Conservation (phyloP, 2,888 invertebrate genomes). For the Melolontha melolontha region DNA sequence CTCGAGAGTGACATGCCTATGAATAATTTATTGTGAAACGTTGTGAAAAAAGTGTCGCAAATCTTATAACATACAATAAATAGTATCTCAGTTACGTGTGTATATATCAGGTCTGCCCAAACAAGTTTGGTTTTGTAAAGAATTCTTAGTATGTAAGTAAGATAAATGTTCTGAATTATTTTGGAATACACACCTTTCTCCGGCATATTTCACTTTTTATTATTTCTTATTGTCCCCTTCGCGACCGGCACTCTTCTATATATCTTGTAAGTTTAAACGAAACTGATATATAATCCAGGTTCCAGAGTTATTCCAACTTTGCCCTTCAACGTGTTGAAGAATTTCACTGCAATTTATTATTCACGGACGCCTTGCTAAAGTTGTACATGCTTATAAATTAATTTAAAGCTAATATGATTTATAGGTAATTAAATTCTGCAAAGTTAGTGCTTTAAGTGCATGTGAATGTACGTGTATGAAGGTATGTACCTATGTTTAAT, state of each 20-base stretch:
- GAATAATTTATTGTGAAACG: background rate
- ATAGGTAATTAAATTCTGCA: too few species aligned
- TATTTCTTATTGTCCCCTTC: constrained; percentile 40
- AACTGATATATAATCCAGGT: constrained; percentile 46
- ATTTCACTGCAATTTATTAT: constrained; percentile 45
- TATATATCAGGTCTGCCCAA: constrained; percentile 38
- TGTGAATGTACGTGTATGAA: background rate
- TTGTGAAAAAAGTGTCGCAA: constrained; percentile 3
- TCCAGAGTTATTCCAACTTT: constrained; percentile 43
- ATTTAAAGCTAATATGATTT: too few species aligned
- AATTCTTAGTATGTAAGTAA: constrained; percentile 49
- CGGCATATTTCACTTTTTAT: constrained; percentile 44
- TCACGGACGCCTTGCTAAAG: background rate
- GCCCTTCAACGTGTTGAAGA: constrained; percentile 42
- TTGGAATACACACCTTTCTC: constrained; percentile 47
- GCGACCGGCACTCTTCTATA: constrained; percentile 28
- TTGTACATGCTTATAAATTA: too few species aligned
- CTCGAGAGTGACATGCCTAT: background rate
- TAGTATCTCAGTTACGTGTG: constrained; percentile 25
- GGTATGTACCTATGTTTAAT: background rate
- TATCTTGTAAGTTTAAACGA: constrained; percentile 37
- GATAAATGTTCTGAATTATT: constrained; percentile 51
- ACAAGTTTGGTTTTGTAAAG: constrained; percentile 47
- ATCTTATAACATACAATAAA: constrained; percentile 25
- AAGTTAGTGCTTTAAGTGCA: too few species aligned